Conservation (phyloP, 2,888 invertebrate species). For the Hydrotaea diabolus region DNA sequence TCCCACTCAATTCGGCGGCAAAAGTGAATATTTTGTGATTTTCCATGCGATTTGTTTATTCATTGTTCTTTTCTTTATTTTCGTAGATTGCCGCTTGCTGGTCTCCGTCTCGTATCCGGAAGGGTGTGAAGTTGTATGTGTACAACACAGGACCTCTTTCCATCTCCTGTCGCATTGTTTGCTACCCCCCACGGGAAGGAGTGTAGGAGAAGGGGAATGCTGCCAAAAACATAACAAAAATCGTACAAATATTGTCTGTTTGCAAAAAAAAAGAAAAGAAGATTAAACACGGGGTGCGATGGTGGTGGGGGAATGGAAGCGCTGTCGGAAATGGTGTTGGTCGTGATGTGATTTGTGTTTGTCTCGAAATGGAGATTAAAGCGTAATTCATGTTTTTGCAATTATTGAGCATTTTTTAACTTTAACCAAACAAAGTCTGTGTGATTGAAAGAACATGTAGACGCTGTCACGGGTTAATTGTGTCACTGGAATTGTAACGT, state of each 20-base stretch:
- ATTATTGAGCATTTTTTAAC: constrained; percentile 54
- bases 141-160: neutral
- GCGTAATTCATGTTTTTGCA: constrained; percentile 63
- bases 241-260: constrained; percentile 55
- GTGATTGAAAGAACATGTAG: constrained; percentile 43
- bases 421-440: constrained; percentile 44
- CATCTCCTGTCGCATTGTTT: constrained; percentile 24
- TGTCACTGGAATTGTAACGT: constrained; percentile 1
- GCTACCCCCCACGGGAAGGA: constrained; percentile 46
- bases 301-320: neutral
- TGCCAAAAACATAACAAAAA: constrained; percentile 26
- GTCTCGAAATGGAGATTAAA: constrained; percentile 58
- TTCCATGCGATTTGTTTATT: constrained; percentile 63
- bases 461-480: constrained; percentile 55
- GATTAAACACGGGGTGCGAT: no score
- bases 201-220: neutral
- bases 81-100: constrained; percentile 37
- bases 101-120: neutral
- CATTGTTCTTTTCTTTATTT: constrained; percentile 52
- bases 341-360: constrained; percentile 28
- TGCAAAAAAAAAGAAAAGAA: neutral
- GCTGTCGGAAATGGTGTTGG: constrained; percentile 22
- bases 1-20: constrained; percentile 14
- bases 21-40: constrained; percentile 60
- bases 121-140: constrained; percentile 56